phyloP scores from a whole-genome alignment of 2,888 invertebrate genomes.

The Apantesis nais region DNA sequence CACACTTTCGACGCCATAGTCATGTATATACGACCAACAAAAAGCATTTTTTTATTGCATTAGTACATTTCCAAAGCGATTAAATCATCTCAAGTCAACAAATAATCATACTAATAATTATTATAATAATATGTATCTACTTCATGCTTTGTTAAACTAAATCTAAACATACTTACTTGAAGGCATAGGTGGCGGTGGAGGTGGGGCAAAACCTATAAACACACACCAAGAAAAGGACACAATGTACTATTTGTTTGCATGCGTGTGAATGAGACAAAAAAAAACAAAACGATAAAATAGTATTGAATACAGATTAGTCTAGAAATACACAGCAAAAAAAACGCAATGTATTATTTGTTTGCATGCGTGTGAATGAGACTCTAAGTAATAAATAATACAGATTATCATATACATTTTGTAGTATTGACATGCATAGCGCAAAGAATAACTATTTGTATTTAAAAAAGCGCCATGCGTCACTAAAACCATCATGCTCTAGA shows the following conservation, averaged over 20 bases:
- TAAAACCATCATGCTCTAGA: background rate
- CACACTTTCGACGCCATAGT: too few species aligned
- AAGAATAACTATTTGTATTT: too few species aligned
- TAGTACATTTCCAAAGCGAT: too few species aligned
- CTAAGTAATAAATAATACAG: background rate
- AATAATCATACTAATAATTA: background rate
- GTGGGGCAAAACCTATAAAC: constrained; percentile 56
- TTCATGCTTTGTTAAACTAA: background rate
- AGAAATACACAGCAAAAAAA: too few species aligned
- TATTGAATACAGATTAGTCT: too few species aligned
- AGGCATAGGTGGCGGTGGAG: constrained; percentile 72
- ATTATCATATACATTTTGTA: too few species aligned
- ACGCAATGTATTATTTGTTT: too few species aligned
- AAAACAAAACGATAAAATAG: background rate
- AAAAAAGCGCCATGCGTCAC: background rate
- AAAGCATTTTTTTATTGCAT: too few species aligned
- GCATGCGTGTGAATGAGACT: constrained; percentile 31
- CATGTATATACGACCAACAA: background rate
- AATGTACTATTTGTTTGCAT: constrained; percentile 23
- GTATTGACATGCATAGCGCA: too few species aligned
- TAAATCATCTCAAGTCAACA: background rate
- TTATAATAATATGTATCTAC: background rate
- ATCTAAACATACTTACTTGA: constrained; percentile 64
- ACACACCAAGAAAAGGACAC: constrained; percentile 46
- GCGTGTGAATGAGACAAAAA: background rate